These are phyloP conservation scores for Hephaestus fuliginosus DNA, from an alignment of 2,797 vertebrate genomes.

Conservation along the genomic window DNA sequence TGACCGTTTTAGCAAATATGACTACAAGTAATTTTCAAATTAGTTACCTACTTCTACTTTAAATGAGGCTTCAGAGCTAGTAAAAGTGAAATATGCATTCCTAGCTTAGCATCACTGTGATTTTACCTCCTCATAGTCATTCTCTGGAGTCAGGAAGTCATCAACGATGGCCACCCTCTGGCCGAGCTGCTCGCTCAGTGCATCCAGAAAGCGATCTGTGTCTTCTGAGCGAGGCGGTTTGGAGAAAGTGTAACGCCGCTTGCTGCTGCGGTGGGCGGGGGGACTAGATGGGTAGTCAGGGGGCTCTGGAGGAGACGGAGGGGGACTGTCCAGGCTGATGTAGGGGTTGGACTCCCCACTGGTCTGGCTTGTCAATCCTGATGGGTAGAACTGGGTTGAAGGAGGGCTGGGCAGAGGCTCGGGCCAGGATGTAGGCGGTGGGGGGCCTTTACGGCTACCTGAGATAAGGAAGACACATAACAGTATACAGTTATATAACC, in stretches of 20 bases:
- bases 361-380: slow-evolving; percentile 89
- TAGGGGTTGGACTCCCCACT: slow-evolving; percentile 97
- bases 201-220: slow-evolving; percentile 96
- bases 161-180: slow-evolving; percentile 92
- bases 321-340: slow-evolving; percentile 95
- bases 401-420: slow-evolving; percentile 87
- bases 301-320: slow-evolving; percentile 89
- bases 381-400: slow-evolving; percentile 85
- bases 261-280: slow-evolving; percentile 80
- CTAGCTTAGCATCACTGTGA: background rate
- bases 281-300: slow-evolving; percentile 83
- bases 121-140: slow-evolving; percentile 97
- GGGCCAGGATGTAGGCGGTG: slow-evolving; percentile 84
- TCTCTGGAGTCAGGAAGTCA: slow-evolving; percentile 96
- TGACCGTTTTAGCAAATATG: too few relatives aligned
- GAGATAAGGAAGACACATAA: slow-evolving; percentile 24
- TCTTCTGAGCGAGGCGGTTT: slow-evolving; percentile 90
- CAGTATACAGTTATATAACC: background rate
- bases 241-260: slow-evolving; percentile 96
- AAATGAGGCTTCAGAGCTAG: background rate
- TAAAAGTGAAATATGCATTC: background rate
- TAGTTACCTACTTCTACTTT: background rate
- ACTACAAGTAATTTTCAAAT: too few relatives aligned
- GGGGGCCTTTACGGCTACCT: slow-evolving; percentile 82
- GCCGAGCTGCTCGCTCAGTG: slow-evolving; percentile 94